A percentile compares a stretch with the other conserved stretches of the same genome.
These are phyloP conservation scores for Gobius niger DNA, from an alignment of 2,113 vertebrate species.

Conservation along the genomic window DNA sequence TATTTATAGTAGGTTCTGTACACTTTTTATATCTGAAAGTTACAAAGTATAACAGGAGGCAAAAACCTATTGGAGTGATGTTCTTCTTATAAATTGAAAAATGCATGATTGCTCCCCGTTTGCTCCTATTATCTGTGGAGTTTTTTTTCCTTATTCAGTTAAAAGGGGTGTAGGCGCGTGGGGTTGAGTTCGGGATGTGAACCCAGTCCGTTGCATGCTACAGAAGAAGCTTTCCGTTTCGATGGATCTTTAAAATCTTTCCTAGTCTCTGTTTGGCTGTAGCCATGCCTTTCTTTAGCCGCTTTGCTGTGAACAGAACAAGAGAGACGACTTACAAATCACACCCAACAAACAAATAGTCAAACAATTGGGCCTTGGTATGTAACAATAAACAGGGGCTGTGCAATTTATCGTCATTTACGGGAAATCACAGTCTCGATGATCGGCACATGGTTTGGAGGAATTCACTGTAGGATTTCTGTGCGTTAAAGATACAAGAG, in stretches of 20 bases:
- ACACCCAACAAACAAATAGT: not conserved
- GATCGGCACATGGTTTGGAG: no score
- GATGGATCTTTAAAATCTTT: conserved; percentile 99
- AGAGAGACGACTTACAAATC: conserved; percentile 14
- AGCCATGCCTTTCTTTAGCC: conserved; percentile 99
- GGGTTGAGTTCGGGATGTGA: conserved; percentile 35
- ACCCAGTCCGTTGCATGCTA: conserved; percentile 75
- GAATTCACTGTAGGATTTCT: no score
- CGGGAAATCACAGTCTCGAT: no score
- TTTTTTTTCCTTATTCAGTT: conserved; percentile 45
- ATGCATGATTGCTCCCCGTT: conserved; percentile 69
- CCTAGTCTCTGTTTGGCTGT: conserved; percentile 99
- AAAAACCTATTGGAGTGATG: conserved; percentile 79
- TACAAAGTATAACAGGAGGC: conserved; percentile 86
- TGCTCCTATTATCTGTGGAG: conserved; percentile 66
- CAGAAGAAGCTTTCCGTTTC: conserved; percentile 97
- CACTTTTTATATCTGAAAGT: conserved; percentile 90
- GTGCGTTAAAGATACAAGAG: no score
- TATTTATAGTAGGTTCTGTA: conserved; percentile 92
- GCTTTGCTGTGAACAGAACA: conserved; percentile 83
- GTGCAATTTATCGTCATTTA: no score
- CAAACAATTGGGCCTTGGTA: not conserved
- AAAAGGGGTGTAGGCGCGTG: conserved; percentile 23
- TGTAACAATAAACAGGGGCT: not conserved
- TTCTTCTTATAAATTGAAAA: conserved; percentile 81